Conservation (phyloP, 1,140 invertebrate genomes). For the Ridgeia piscesae region DNA sequence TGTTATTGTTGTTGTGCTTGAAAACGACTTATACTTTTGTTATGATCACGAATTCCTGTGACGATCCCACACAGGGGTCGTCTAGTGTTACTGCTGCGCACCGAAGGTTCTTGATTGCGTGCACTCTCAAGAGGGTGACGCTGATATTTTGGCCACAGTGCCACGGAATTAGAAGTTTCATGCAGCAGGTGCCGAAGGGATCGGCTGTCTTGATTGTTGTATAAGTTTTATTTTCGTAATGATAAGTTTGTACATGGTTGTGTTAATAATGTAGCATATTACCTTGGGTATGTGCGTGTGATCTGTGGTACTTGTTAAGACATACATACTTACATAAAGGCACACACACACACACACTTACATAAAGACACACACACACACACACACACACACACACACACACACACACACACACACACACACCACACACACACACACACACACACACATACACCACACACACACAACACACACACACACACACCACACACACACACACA, state of each 20-base stretch:
- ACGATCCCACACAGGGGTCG: background rate
- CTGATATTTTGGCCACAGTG: background rate
- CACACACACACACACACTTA: background rate
- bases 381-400: background rate
- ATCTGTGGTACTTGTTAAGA: background rate
- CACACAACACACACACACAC: background rate
- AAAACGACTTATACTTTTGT: background rate
- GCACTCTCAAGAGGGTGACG: background rate
- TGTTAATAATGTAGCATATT: background rate
- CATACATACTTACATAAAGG: background rate
- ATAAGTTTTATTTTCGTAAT: background rate
- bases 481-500: background rate
- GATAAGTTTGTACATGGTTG: background rate
- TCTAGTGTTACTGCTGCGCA: background rate
- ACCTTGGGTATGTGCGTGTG: background rate
- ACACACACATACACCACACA: background rate
- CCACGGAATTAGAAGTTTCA: background rate
- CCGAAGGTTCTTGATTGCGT: background rate
- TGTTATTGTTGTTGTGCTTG: background rate
- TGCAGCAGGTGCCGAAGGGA: background rate
- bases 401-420: background rate
- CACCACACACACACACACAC: background rate
- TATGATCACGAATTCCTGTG: background rate
- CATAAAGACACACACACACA: background rate
- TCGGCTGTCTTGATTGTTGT: background rate